Percentiles rank a stretch among this genome's conserved stretches.
Conservation (phyloP, 2,797 vertebrate genomes). For the Todus mexicanus region DNA sequence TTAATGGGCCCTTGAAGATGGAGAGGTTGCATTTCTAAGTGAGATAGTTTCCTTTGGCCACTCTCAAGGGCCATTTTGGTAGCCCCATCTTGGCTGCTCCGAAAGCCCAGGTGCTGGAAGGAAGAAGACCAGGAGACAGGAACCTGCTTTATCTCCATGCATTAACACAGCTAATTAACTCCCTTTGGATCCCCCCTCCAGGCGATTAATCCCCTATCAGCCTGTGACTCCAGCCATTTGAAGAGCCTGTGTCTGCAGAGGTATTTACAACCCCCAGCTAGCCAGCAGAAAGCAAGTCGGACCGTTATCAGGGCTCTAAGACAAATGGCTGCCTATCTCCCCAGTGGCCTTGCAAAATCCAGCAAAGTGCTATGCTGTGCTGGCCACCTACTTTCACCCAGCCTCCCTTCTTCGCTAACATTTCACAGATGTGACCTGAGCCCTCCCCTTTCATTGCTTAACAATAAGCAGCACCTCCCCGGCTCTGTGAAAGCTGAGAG, state of each 20-base stretch:
- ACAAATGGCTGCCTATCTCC: constrained; percentile 72
- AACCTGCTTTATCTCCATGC: constrained; percentile 56
- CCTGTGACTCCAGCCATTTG: constrained; percentile 51
- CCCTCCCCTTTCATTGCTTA: constrained; percentile 70
- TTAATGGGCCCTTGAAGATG: constrained; percentile 3
- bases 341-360: constrained; percentile 66
- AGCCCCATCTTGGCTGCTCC: not conserved
- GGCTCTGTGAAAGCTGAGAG: constrained; percentile 62
- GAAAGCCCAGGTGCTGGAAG: constrained; percentile 13
- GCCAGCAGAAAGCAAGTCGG: constrained; percentile 26
- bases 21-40: constrained; percentile 2
- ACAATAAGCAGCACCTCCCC: constrained; percentile 72
- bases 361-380: constrained; percentile 61
- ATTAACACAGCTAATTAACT: constrained; percentile 68
- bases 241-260: constrained; percentile 58
- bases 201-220: constrained; percentile 57
- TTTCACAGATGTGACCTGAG: constrained; percentile 74
- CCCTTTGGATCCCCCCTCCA: not conserved
- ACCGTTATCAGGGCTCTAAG: constrained; percentile 65
- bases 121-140: not conserved
- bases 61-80: constrained; percentile 10
- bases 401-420: constrained; percentile 60
- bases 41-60: not conserved
- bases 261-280: constrained; percentile 56
- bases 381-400: constrained; percentile 71